Conservation (phyloP, 2,113 vertebrate genomes). For the Psilopsiagon aurifrons region DNA sequence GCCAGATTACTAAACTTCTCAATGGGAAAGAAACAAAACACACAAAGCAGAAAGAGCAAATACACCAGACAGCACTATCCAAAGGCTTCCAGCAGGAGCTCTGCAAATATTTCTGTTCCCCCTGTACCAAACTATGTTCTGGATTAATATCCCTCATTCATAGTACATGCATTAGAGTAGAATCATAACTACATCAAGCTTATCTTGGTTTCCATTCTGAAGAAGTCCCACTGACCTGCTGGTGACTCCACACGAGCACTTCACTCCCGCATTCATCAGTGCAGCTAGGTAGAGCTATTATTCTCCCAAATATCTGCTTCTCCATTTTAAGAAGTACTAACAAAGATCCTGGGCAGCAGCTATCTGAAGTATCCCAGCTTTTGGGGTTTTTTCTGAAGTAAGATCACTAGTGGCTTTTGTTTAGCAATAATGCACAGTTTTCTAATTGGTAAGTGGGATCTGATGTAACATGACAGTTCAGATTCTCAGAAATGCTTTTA, state of each 20-base stretch:
- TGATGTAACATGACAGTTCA: not conserved
- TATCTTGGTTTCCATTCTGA: not conserved
- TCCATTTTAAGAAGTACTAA: not conserved
- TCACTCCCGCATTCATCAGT: not conserved
- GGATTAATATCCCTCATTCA: not conserved
- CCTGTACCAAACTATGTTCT: not conserved
- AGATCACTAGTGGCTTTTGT: not conserved
- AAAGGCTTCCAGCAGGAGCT: not conserved
- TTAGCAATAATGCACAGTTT: not conserved
- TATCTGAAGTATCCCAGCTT: not conserved
- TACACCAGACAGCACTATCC: not conserved
- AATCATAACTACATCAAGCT: not conserved
- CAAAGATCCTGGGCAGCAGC: not conserved
- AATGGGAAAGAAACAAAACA: not conserved
- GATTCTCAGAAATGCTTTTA: not conserved
- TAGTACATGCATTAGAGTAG: not conserved
- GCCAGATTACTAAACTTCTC: not conserved
- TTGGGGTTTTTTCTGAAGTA: not conserved
- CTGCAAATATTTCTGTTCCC: not conserved
- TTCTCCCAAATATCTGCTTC: not conserved
- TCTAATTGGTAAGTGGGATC: not conserved
- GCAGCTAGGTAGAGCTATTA: not conserved
- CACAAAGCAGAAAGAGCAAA: not conserved
- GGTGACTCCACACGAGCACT: accelerated
- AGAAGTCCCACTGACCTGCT: not conserved